Conservation (phyloP, 2,797 vertebrate species). For the Pogoniulus pusillus region DNA sequence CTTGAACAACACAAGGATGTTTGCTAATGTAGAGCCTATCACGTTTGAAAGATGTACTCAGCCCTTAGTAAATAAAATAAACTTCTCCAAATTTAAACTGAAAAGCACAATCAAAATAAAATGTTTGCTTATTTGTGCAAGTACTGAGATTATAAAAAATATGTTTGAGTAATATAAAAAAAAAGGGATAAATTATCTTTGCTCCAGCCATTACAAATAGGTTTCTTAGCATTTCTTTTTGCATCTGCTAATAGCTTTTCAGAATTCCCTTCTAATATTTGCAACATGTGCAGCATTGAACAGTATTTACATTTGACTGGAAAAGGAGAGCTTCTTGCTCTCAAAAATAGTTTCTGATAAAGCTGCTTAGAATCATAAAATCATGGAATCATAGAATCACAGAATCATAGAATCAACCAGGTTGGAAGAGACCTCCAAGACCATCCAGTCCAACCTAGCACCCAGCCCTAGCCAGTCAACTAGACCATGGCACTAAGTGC, state of each 20-base stretch:
- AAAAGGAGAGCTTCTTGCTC: neutral
- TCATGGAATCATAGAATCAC: no score
- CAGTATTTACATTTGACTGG: slow-evolving; percentile 24
- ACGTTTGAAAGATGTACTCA: neutral
- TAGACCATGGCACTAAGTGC: no score
- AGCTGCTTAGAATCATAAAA: no score
- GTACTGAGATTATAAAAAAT: neutral
- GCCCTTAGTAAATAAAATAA: neutral
- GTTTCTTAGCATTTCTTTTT: neutral
- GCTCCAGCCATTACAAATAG: neutral
- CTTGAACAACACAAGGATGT: neutral
- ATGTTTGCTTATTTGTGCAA: neutral
- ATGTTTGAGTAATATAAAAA: neutral
- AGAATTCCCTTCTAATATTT: neutral
- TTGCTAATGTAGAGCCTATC: neutral
- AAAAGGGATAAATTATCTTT: neutral
- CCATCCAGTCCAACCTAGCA: no score
- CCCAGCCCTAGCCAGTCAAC: no score
- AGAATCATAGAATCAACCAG: no score
- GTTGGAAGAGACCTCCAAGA: no score
- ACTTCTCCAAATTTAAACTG: neutral
- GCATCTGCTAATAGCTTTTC: slow-evolving; percentile 10
- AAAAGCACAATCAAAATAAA: neutral
- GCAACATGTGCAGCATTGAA: neutral
- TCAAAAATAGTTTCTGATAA: slow-evolving; percentile 2